Percentiles rank a stretch among this genome's conserved stretches.
Evolutionary conservation across 2,113 vertebrate genomes (phyloP).

Genomic region (Lepus timidus): DNA sequence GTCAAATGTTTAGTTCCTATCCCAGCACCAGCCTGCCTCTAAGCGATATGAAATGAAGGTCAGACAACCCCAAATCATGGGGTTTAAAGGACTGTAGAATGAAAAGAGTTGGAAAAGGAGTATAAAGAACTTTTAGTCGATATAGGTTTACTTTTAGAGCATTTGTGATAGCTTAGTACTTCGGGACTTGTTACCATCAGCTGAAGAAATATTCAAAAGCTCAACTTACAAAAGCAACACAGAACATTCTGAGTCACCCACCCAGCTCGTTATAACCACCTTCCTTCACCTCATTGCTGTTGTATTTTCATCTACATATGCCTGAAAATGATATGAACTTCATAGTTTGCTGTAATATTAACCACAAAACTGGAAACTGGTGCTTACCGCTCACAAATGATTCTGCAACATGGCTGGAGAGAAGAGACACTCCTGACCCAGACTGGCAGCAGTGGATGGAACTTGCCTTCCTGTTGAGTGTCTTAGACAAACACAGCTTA

Average conservation of each 20-base stretch:
- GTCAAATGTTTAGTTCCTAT: conserved; percentile 51
- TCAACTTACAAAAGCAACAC: conserved; percentile 72
- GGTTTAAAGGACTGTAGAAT: conserved; percentile 59
- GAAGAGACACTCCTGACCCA: neutral
- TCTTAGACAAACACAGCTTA: neutral
- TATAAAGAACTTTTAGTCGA: conserved; percentile 69
- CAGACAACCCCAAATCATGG: neutral
- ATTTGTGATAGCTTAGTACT: conserved; percentile 72
- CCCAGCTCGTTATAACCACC: neutral
- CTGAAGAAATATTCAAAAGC: conserved; percentile 70
- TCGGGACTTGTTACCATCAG: conserved; percentile 74
- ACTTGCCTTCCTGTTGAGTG: neutral
- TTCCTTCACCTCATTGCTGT: neutral
- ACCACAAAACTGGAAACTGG: conserved; percentile 36
- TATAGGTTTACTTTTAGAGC: conserved; percentile 74
- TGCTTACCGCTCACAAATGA: conserved; percentile 24
- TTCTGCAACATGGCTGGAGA: neutral
- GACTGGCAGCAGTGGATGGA: neutral
- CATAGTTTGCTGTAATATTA: conserved; percentile 29
- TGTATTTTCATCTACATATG: conserved; percentile 56
- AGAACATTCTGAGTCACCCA: conserved; percentile 36
- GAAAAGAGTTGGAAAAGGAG: neutral
- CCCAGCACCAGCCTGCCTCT: neutral
- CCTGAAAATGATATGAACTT: conserved; percentile 24
- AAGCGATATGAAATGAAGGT: conserved; percentile 28